Base-by-base conservation (phyloP, 1,140 invertebrate genomes). In the Bursaphelenchus mucronatus region DNA sequence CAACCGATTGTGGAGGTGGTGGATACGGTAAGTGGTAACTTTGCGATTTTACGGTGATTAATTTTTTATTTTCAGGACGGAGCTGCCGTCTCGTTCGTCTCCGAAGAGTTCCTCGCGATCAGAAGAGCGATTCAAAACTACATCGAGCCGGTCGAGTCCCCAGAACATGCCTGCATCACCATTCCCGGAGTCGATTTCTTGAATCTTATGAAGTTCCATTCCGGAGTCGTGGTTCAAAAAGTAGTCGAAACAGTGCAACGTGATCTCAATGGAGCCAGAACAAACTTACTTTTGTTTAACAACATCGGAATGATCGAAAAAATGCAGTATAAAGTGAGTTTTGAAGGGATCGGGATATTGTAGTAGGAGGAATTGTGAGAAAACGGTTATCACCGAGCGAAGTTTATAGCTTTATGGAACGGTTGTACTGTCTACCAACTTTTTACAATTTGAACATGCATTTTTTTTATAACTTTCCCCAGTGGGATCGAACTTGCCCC, bases 251-350 rank as follows among this genome's bases (percentile, higher is more conserved):
- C 57, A 17, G 40, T 59, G 1, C 17, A 30, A 13, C 40, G 19
- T 1, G 13, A 44, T 13, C 40, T 59, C 2, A 39, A 39, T 50
- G 30, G 30, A 30, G 11, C 57, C 40, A 50, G 45, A 39, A 44
- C 57, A 3, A 59, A 59, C 19, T 65, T 67, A 11, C 56, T 69
- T 40, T 59, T 70, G 41, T 70, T 67, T 17, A 70, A 55, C 43
- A 62, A 46, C 8, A 51, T 54, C 40, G 44, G 61, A 11, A 30
- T 30, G 30, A 30, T 30, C 51, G 46, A 51, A 49, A 66, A 51
- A 59, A 66, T 41, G 50, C 62, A 44, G 63, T 64, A 11, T 13
- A 59, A 62, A 66, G 57, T 6, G 65, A 59, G 41, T 66, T 50
- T 43, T 30, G 30, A 5, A 30, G 5, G 30, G 5, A 30, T 30